Conservation (phyloP, 2,113 vertebrate genomes). For the Zosterops borbonicus region DNA sequence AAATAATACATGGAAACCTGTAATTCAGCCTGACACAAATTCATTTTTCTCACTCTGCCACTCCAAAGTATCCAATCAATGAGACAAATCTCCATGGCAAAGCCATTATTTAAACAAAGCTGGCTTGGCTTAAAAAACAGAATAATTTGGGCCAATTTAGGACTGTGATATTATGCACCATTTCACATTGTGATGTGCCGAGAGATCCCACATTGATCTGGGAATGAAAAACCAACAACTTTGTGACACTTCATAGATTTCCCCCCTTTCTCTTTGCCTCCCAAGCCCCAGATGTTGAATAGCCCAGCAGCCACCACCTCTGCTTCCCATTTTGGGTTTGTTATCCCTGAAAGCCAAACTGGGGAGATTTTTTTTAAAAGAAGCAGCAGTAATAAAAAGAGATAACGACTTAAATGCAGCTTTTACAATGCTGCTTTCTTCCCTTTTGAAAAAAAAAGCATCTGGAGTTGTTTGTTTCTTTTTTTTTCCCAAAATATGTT, state of each 20-base stretch:
- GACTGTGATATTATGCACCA: slow-evolving; percentile 36
- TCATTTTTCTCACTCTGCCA: slow-evolving; percentile 54
- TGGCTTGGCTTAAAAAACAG: slow-evolving; percentile 45
- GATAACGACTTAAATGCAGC: background rate
- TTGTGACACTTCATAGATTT: slow-evolving; percentile 39
- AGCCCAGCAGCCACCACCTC: background rate
- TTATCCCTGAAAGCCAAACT: background rate
- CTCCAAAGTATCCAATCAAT: slow-evolving; percentile 53
- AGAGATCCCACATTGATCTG: slow-evolving; percentile 56
- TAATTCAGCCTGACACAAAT: slow-evolving; percentile 60
- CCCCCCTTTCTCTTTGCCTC: background rate
- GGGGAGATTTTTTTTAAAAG: background rate
- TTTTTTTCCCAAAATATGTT: background rate
- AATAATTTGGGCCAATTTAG: slow-evolving; percentile 58
- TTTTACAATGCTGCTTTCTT: background rate
- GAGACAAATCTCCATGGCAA: slow-evolving; percentile 20
- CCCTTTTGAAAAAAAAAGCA: background rate
- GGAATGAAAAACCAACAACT: slow-evolving; percentile 23
- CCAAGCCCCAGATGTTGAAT: background rate
- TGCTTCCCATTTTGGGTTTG: background rate
- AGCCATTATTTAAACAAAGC: slow-evolving; percentile 61
- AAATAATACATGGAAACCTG: slow-evolving; percentile 62
- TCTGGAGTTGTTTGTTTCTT: background rate
- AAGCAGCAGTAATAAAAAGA: background rate
- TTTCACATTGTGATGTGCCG: slow-evolving; percentile 50